A percentile compares a stretch with the other conserved stretches of the same genome.
Conservation (phyloP, 2,888 invertebrate species). For the Andrena haemorrhoa region DNA sequence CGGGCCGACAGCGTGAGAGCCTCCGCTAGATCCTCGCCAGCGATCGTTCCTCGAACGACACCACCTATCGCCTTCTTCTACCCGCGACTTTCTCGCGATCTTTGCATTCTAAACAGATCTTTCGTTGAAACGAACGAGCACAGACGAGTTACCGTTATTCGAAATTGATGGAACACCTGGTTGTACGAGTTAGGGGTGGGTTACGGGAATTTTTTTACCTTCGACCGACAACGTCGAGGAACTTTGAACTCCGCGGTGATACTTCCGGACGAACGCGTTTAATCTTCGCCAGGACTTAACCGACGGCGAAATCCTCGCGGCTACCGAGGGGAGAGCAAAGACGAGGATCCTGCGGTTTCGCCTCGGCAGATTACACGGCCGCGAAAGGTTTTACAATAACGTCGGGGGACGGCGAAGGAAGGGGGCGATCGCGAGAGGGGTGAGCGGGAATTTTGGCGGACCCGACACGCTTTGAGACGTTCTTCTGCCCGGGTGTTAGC, state of each 20-base stretch:
- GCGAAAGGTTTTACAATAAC: constrained; percentile 19
- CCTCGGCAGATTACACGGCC: constrained; percentile 10
- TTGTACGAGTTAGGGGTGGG: too few relatives aligned
- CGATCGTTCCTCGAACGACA: not conserved
- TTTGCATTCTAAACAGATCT: not conserved
- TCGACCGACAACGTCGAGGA: too few relatives aligned
- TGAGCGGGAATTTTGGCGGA: not conserved
- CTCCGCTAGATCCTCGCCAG: constrained; percentile 37
- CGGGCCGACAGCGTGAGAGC: constrained; percentile 64
- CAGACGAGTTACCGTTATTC: not conserved
- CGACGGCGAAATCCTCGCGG: not conserved
- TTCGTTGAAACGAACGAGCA: not conserved
- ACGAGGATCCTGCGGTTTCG: constrained; percentile 11
- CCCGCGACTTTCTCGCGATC: not conserved
- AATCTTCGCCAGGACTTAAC: too few relatives aligned
- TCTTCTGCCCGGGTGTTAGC: not conserved
- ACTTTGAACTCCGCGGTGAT: too few relatives aligned
- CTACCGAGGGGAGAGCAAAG: not conserved
- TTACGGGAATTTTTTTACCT: too few relatives aligned
- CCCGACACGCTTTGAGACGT: not conserved
- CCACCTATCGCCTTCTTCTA: too few relatives aligned
- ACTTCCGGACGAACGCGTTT: too few relatives aligned
- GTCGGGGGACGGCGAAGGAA: not conserved
- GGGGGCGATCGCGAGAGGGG: not conserved
- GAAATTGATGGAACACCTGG: too few relatives aligned